Percentiles rank a stretch among this genome's conserved stretches.
phyloP scores from a whole-genome alignment of 2,113 vertebrate species.

The Tiliqua scincoides region DNA sequence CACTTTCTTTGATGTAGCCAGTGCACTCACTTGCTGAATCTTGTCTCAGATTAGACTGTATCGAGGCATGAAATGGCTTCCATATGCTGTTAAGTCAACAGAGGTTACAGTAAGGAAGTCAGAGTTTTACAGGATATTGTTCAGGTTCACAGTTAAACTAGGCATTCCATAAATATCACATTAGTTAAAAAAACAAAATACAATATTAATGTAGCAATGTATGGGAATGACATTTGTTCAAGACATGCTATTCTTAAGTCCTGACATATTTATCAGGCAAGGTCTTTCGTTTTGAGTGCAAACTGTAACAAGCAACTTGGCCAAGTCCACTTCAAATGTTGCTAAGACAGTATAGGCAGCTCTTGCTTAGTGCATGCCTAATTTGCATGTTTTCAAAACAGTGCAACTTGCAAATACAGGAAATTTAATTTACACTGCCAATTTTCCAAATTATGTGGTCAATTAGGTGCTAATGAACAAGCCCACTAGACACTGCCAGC shows the following conservation, averaged over 20 bases:
- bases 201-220: neutral
- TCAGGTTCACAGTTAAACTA: neutral
- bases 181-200: neutral
- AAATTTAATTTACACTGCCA: too few species aligned
- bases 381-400: too few species aligned
- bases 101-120: neutral
- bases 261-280: neutral
- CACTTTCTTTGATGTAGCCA: neutral
- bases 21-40: neutral
- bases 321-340: too few species aligned
- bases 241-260: neutral
- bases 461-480: too few species aligned
- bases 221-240: neutral
- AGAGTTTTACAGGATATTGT: neutral
- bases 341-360: too few species aligned
- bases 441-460: too few species aligned
- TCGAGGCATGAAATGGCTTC: neutral
- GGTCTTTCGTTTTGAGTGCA: too few species aligned
- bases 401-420: too few species aligned
- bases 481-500: too few species aligned
- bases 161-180: neutral
- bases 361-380: too few species aligned
- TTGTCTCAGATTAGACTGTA: neutral
- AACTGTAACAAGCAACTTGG: too few species aligned
- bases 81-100: neutral